phyloP scores from a whole-genome alignment of 2,113 vertebrate genomes.

The Oplegnathus fasciatus region DNA sequence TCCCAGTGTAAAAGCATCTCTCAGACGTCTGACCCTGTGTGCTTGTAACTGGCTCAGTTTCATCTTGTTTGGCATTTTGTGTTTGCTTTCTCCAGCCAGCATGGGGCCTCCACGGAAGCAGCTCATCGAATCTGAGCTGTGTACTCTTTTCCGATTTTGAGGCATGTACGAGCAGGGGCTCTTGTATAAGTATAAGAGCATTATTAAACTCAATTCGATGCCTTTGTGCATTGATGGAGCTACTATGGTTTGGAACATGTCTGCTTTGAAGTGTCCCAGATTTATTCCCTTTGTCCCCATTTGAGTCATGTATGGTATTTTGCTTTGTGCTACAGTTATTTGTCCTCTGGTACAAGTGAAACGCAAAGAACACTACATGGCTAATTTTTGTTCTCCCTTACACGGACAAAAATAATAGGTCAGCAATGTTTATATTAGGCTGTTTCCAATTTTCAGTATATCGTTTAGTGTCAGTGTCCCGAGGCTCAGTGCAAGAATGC shows the following conservation, averaged over 20 bases:
- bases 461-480: constrained; percentile 33
- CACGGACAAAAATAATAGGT: constrained; percentile 49
- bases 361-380: constrained; percentile 5
- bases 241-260: constrained; percentile 22
- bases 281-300: constrained; percentile 31
- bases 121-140: constrained; percentile 19
- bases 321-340: constrained; percentile 31
- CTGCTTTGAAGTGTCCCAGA: constrained; percentile 44
- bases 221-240: constrained; percentile 37
- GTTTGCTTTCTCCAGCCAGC: constrained; percentile 39
- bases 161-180: constrained; percentile 3
- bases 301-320: constrained; percentile 20
- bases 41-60: constrained; percentile 39
- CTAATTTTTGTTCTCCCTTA: constrained; percentile 14
- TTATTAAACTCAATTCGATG: constrained; percentile 37
- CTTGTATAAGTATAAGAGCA: constrained; percentile 28
- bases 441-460: constrained; percentile 12
- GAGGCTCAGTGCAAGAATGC: constrained; percentile 32
- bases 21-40: constrained; percentile 21
- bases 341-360: constrained; percentile 39
- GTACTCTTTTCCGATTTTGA: constrained; percentile 18
- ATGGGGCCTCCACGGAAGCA: constrained; percentile 14
- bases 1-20: constrained; percentile 25
- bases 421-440: constrained; percentile 58
- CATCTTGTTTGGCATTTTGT: constrained; percentile 50